These are phyloP conservation scores for Notarius lentiginosus DNA, from an alignment of 2,113 vertebrate species.

Conservation along the genomic window DNA sequence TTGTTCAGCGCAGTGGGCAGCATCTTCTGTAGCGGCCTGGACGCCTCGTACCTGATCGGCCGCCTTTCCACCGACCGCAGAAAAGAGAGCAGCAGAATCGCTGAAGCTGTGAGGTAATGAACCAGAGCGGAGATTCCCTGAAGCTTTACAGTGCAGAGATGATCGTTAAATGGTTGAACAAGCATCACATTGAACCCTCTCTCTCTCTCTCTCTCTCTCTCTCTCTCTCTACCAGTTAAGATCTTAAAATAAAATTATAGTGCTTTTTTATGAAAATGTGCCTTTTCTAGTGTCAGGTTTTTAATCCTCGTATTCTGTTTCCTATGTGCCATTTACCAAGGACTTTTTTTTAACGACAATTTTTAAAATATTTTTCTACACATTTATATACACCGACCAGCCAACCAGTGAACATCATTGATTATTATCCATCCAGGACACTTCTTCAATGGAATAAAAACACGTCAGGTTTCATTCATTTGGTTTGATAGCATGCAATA, in stretches of 20 bases:
- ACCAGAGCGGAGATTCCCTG: not conserved
- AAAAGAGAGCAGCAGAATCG: constrained; percentile 94
- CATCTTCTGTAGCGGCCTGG: constrained; percentile 94
- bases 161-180: not conserved
- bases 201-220: not conserved
- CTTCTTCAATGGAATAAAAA: too few relatives aligned
- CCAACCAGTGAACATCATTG: too few relatives aligned
- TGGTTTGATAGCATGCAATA: too few relatives aligned
- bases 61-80: constrained; percentile 91
- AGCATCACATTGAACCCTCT: not conserved
- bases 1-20: constrained; percentile 93
- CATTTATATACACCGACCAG: too few relatives aligned
- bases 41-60: constrained; percentile 94
- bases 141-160: not conserved
- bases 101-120: constrained; percentile 89
- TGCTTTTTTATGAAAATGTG: not conserved
- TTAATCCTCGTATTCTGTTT: not conserved
- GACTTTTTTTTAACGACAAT: not conserved
- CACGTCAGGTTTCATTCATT: too few relatives aligned
- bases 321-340: not conserved
- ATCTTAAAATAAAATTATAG: not conserved
- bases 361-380: too few relatives aligned
- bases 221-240: not conserved
- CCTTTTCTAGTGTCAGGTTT: not conserved
- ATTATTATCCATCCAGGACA: too few relatives aligned